Conservation (phyloP, 2,888 invertebrate genomes). For the Tholera decimalis region DNA sequence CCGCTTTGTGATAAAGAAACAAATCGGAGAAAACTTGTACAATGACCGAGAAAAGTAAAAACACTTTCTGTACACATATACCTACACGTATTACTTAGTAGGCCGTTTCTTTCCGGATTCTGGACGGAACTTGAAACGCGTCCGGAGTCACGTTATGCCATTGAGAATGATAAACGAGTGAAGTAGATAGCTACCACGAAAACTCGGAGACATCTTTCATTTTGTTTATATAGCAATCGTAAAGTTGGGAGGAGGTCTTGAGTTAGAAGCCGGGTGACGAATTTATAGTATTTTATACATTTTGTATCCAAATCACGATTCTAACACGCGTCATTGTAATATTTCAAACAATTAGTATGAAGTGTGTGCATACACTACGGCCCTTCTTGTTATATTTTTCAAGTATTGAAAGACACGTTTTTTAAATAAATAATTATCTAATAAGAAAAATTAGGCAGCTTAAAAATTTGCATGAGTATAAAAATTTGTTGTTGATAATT, state of each 20-base stretch:
- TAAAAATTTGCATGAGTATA: no score
- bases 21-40: conserved; percentile 83
- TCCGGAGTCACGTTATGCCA: conserved; percentile 39
- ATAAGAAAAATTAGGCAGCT: no score
- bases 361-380: no score
- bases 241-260: not conserved
- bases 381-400: no score
- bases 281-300: not conserved
- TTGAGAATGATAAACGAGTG: conserved; percentile 41
- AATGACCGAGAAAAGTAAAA: conserved; percentile 83
- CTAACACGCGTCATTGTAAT: not conserved
- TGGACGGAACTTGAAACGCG: conserved; percentile 45
- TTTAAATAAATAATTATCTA: no score
- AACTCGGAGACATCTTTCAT: conserved; percentile 25
- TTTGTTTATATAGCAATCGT: conserved; percentile 8
- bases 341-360: no score
- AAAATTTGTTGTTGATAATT: no score
- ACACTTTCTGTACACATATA: conserved; percentile 78
- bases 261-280: not conserved
- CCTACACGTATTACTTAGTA: conserved; percentile 65
- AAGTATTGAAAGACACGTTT: no score
- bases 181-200: conserved; percentile 20
- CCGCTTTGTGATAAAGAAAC: conserved; percentile 84
- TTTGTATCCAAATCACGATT: not conserved
- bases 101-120: conserved; percentile 67